Evolutionary conservation across 2,797 vertebrate genomes (phyloP).

Genomic region (Percopsis omiscomaycus): DNA sequence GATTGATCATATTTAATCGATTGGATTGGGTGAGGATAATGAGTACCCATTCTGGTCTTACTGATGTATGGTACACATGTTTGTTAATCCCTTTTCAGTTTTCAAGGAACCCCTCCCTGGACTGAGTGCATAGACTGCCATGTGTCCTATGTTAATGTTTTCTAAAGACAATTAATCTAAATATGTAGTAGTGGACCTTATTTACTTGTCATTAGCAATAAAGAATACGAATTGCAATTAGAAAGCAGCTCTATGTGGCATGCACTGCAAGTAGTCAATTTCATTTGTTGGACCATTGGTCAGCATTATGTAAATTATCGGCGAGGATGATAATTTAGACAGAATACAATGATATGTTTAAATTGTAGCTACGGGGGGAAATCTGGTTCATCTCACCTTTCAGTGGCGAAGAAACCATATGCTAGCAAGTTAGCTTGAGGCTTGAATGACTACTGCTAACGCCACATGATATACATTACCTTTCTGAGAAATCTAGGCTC

Average conservation of each 20-base stretch:
- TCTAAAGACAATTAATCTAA: constrained; percentile 41
- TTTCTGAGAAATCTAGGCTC: constrained; percentile 75
- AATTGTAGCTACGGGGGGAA: constrained; percentile 38
- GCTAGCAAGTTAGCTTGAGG: constrained; percentile 33
- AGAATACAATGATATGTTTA: constrained; percentile 35
- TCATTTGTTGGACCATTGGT: constrained; percentile 7
- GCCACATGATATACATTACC: constrained; percentile 88
- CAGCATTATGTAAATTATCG: neutral
- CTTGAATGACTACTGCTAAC: constrained; percentile 53
- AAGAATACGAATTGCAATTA: constrained; percentile 70
- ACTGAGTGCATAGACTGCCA: too few relatives aligned
- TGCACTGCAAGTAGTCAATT: neutral
- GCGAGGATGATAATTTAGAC: neutral
- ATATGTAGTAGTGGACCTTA: constrained; percentile 55
- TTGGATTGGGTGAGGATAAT: constrained; percentile 2
- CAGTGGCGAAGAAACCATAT: constrained; percentile 45
- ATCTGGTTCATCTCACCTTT: constrained; percentile 7
- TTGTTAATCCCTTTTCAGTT: neutral
- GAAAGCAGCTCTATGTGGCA: constrained; percentile 71
- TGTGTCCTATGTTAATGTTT: neutral
- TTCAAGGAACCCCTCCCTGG: neutral
- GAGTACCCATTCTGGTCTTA: neutral
- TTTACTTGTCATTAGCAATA: constrained; percentile 83
- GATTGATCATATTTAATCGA: constrained; percentile 35
- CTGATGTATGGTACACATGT: too few relatives aligned